These are phyloP conservation scores for Amphimedon queenslandica DNA, from an alignment of 37 sponge, comb jelly and placozoan genomes.

Conservation along the genomic window DNA sequence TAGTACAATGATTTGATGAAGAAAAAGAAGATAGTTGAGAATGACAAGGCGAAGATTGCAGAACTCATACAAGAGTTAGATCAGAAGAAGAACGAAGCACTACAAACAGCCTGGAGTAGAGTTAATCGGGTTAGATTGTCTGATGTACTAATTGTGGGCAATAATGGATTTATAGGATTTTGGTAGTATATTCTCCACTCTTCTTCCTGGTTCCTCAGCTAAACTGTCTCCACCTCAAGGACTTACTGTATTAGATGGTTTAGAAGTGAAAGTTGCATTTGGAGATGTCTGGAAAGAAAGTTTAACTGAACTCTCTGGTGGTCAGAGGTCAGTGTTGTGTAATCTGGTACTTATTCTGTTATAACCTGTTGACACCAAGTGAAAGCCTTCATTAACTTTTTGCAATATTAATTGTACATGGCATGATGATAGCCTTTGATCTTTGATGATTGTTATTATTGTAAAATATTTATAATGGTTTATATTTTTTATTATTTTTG, in stretches of 20 bases:
- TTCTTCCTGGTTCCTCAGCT: conserved; percentile 90
- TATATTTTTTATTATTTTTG: not conserved
- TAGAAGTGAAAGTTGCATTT: conserved; percentile 95
- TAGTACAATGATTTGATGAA: conserved; percentile 91
- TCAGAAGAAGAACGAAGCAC: conserved; percentile 95
- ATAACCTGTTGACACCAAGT: too few species aligned
- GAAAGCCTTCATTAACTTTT: too few species aligned
- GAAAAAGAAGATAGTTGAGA: conserved; percentile 92
- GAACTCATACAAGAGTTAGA: conserved; percentile 87
- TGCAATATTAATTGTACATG: too few species aligned
- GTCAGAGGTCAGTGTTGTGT: conserved; percentile 90
- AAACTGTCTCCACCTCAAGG: conserved; percentile 87
- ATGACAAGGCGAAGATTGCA: conserved; percentile 92
- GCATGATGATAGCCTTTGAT: too few species aligned
- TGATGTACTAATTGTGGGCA: not conserved
- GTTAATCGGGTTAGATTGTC: conserved; percentile 79
- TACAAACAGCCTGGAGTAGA: conserved; percentile 73
- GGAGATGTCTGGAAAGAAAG: conserved; percentile 98
- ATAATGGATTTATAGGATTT: conserved; percentile 68
- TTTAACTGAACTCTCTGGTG: conserved; percentile 92
- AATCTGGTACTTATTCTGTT: too few species aligned
- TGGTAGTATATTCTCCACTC: conserved; percentile 92
- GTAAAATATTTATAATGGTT: too few species aligned
- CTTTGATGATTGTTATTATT: too few species aligned
- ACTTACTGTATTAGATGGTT: conserved; percentile 81